Evolutionary conservation across 2,113 vertebrate genomes (phyloP).

Genomic region (Gopherus evgoodei): DNA sequence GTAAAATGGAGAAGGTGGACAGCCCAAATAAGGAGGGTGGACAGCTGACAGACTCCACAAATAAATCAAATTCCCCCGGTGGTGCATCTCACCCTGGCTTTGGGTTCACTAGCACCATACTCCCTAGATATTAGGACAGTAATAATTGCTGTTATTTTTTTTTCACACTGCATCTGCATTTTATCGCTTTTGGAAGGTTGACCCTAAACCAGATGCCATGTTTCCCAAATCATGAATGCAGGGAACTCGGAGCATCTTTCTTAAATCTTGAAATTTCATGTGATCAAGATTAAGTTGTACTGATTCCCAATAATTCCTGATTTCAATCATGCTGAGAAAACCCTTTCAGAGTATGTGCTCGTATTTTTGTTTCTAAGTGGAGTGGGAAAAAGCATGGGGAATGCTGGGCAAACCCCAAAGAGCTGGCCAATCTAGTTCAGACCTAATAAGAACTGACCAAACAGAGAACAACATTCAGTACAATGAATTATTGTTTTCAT

Average conservation of each 20-base stretch:
- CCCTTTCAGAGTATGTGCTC: background rate
- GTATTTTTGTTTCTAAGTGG: background rate
- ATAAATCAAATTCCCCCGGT: background rate
- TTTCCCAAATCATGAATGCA: background rate
- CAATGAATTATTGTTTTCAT: background rate
- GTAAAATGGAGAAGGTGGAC: background rate
- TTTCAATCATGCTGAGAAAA: background rate
- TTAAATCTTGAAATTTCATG: background rate
- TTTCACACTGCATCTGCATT: background rate
- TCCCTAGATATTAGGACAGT: background rate
- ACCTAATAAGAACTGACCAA: background rate
- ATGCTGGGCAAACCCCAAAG: background rate
- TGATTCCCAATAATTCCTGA: background rate
- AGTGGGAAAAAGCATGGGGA: background rate
- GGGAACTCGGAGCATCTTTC: background rate
- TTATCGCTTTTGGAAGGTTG: background rate
- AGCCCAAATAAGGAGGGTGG: background rate
- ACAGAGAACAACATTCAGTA: background rate
- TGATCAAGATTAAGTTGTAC: background rate
- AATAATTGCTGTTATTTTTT: background rate
- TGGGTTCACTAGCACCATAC: background rate
- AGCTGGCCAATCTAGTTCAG: background rate
- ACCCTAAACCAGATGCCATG: background rate
- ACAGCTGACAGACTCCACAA: background rate
- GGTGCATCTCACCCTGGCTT: background rate